These are phyloP conservation scores for Macroglossus sobrinus DNA, from an alignment of 2,113 vertebrate genomes.

Conservation along the genomic window DNA sequence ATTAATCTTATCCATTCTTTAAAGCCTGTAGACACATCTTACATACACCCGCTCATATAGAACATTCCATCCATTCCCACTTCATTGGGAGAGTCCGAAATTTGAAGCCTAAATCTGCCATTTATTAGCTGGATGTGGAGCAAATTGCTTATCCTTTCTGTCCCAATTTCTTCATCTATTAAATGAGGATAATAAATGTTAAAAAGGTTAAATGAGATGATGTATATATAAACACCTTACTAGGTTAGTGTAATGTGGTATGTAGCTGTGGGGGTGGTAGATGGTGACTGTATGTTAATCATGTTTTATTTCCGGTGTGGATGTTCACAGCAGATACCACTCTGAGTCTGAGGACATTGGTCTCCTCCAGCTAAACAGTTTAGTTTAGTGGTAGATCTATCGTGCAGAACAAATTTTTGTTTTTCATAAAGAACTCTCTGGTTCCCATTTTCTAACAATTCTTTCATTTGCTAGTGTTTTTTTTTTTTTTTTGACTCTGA, in stretches of 20 bases:
- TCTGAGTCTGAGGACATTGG: background rate
- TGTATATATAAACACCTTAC: background rate
- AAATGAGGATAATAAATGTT: background rate
- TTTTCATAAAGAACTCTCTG: background rate
- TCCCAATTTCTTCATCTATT: background rate
- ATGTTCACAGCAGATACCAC: background rate
- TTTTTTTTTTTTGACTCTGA: background rate
- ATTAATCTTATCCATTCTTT: background rate
- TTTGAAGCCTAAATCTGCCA: background rate
- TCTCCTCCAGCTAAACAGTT: background rate
- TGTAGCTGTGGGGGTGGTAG: background rate
- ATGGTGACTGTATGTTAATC: no score
- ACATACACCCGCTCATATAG: background rate
- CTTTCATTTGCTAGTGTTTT: background rate
- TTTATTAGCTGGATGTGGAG: background rate
- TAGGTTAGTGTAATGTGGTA: background rate
- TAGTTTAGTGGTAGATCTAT: background rate
- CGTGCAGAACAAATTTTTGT: background rate
- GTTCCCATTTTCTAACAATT: background rate
- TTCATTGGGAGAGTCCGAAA: background rate
- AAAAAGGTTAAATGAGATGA: background rate
- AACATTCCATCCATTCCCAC: background rate
- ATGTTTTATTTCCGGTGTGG: background rate
- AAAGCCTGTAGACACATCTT: background rate
- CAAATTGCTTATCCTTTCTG: background rate